Base-by-base conservation (phyloP, 1,140 invertebrate genomes). In the Diorhabda sublineata region DNA sequence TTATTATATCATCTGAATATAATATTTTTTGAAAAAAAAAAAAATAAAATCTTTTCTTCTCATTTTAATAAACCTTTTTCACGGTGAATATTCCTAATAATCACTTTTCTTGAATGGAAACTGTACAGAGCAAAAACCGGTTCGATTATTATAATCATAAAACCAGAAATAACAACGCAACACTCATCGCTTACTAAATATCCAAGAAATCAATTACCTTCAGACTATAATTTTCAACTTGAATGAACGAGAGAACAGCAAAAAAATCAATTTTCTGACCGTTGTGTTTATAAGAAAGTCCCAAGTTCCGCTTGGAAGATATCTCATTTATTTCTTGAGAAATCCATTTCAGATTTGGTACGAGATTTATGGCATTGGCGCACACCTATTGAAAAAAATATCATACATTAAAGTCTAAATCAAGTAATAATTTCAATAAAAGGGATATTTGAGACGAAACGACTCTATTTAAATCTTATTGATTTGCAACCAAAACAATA, bases 161-260 rank as follows among this genome's bases (percentile, higher is more conserved):
- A 52, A 52, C 47, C 6, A 52, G 47, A 52, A 52, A 52, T 52
- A 52, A 52, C n/a, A 52, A 52, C 47, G 47, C 6, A 52, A 52
- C 47, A 52, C 47, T n/a, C 47, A 52, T 52, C 47, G 47, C 6
- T 52, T 62, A 44, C 61, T 62, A 62, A 62, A 62, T 62, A 11
- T 62, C 61, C 42, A 62, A 62, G 61, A 62, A 62, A 62, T 62
- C 61, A 5, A 45, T 62, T 62, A 62, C n/a, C n/a, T 52, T n/a
- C n/a, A 52, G 47, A 52, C 47, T 11, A 60, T 64, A 64, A 64
- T 64, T 64, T 64, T 64, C 45, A 64, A 64, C 63, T 56, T 64
- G 63, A 64, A 64, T 64, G 63, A 57, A 64, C n/a, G 47, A n/a
- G 47, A 3, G 47, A 52, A 6, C 47, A 52, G 47, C 6, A 52